Evolutionary conservation across 2,797 vertebrate genomes (phyloP).

Genomic region (Sorex maritimensis): DNA sequence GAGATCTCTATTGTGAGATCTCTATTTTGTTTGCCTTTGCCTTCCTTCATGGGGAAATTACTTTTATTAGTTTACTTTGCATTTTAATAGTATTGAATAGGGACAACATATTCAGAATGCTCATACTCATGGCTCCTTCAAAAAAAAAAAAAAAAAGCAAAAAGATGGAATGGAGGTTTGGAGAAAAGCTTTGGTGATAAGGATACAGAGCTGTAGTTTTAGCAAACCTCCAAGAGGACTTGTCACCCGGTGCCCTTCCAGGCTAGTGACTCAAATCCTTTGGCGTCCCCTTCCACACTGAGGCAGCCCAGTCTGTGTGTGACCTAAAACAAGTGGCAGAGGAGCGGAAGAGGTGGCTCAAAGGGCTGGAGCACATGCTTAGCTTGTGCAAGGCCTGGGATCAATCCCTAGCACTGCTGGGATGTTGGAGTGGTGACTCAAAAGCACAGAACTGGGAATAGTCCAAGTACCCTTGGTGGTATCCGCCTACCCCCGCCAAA

Average conservation of each 20-base stretch:
- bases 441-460: too few relatives aligned
- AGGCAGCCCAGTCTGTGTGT: not conserved
- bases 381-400: too few relatives aligned
- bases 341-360: too few relatives aligned
- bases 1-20: too few relatives aligned
- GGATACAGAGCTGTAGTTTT: not conserved
- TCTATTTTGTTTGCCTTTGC: not conserved
- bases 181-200: not conserved
- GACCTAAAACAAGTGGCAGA: not conserved
- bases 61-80: slow-evolving; percentile 35
- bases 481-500: too few relatives aligned
- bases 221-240: not conserved
- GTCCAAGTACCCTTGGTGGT: too few relatives aligned
- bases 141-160: not conserved
- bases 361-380: too few relatives aligned
- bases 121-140: not conserved
- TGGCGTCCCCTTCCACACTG: fast-evolving
- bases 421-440: too few relatives aligned
- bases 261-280: not conserved
- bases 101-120: not conserved
- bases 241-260: fast-evolving
- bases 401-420: too few relatives aligned
- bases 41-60: not conserved
- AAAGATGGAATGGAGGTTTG: not conserved
- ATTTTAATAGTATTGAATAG: not conserved